Evolutionary conservation across 92 coral and sea anemone genomes (phyloP).

Genomic region (Epizoanthus illoricatus): DNA sequence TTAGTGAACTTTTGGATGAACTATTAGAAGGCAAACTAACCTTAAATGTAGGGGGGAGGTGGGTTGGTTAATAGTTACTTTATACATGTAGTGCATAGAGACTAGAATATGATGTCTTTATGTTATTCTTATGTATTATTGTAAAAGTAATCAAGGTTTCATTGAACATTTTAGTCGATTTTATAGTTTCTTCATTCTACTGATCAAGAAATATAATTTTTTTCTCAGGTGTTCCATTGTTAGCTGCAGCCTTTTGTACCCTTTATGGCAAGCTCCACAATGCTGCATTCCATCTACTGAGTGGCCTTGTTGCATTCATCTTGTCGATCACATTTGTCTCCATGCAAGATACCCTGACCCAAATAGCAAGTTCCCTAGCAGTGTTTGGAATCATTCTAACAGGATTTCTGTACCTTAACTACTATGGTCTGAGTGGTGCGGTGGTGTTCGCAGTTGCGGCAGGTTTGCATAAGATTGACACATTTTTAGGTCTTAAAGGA

Average conservation of each 20-base stretch:
- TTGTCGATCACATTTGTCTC: constrained; percentile 59
- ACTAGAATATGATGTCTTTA: too few species aligned
- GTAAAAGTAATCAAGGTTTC: too few species aligned
- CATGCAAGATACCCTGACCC: constrained; percentile 56
- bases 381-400: constrained; percentile 78
- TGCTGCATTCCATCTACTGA: constrained; percentile 71
- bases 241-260: constrained; percentile 86
- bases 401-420: constrained; percentile 62
- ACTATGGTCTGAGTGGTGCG: constrained; percentile 69
- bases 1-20: not conserved
- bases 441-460: constrained; percentile 76
- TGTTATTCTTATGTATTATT: too few species aligned
- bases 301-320: constrained; percentile 64
- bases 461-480: constrained; percentile 51
- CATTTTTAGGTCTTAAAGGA: constrained; percentile 77
- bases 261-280: constrained; percentile 61
- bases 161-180: not conserved
- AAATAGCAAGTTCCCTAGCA: constrained; percentile 70
- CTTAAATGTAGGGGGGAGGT: not conserved
- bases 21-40: not conserved
- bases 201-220: not conserved
- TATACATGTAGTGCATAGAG: too few species aligned
- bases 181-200: not conserved
- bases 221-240: constrained; percentile 76
- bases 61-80: too few species aligned